Evolutionary conservation across 92 coral and sea anemone species (phyloP).

Genomic region (Phenganax subtilis): DNA sequence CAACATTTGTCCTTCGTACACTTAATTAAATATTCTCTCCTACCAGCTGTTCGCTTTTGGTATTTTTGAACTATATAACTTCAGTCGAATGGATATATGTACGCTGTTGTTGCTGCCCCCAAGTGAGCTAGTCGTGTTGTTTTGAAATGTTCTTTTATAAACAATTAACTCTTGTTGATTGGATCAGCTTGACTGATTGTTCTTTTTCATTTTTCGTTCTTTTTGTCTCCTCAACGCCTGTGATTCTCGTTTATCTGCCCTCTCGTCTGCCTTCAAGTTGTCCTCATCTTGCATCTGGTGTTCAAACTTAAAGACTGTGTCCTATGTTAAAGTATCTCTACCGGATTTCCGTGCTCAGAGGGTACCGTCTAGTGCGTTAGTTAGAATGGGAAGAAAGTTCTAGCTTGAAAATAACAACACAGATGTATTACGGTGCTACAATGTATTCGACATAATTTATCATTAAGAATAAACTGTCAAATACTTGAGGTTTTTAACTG

Average conservation of each 20-base stretch:
- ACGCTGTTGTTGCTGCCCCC: conserved; percentile 39
- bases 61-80: not conserved
- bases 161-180: conserved; percentile 40
- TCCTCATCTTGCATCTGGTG: not conserved
- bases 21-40: not conserved
- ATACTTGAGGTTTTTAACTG: not conserved
- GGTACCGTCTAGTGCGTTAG: conserved; percentile 4
- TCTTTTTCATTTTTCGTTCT: conserved; percentile 4
- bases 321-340: conserved; percentile 5
- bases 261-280: conserved; percentile 5
- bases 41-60: not conserved
- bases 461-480: conserved; percentile 1
- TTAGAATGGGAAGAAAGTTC: conserved; percentile 2
- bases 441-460: not conserved
- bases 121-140: conserved; percentile 33
- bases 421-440: not conserved
- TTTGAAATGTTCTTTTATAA: conserved; percentile 39
- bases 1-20: not conserved
- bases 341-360: conserved; percentile 17
- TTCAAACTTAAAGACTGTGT: not conserved
- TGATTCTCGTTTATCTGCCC: conserved; percentile 7
- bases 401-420: conserved; percentile 3
- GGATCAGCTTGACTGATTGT: conserved; percentile 44
- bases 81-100: not conserved
- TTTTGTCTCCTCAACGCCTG: conserved; percentile 26